These are phyloP conservation scores for Daboia siamensis DNA, from an alignment of 2,113 vertebrate genomes.

Conservation along the genomic window DNA sequence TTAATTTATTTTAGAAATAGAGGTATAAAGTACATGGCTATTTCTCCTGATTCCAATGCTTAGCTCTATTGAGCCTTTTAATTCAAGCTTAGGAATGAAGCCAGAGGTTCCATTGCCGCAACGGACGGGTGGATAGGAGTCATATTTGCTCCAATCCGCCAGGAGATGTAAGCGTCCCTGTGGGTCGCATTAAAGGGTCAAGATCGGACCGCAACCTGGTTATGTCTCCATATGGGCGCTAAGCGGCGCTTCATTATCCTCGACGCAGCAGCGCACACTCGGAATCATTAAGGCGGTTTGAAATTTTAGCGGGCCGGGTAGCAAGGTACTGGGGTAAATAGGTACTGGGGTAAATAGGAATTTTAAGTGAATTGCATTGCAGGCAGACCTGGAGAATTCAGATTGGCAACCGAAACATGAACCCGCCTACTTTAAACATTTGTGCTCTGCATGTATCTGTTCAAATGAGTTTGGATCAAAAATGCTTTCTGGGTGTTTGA, in stretches of 20 bases:
- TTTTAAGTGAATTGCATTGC: not conserved
- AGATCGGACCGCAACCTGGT: too few relatives aligned
- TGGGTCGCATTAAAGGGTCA: not conserved
- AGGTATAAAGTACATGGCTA: not conserved
- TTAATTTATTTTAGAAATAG: not conserved
- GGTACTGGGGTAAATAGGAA: not conserved
- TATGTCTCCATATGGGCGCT: not conserved
- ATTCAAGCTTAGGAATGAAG: not conserved
- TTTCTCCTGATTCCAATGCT: not conserved
- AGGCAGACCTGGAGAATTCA: not conserved
- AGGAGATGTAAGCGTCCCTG: not conserved
- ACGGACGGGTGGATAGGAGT: not conserved
- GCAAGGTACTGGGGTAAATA: not conserved
- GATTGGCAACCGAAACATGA: not conserved
- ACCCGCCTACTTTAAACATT: not conserved
- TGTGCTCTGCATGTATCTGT: not conserved
- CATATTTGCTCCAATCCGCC: not conserved
- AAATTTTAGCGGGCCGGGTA: not conserved
- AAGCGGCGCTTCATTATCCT: not conserved
- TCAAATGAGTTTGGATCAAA: too few relatives aligned
- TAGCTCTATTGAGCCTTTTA: not conserved
- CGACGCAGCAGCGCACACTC: fast-evolving
- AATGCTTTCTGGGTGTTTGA: not conserved
- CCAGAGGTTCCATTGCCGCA: fast-evolving
- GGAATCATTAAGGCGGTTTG: not conserved